Percentiles rank a stretch among this genome's conserved stretches.
phyloP scores from a whole-genome alignment of 2,113 vertebrate species.

The Mugil cephalus region DNA sequence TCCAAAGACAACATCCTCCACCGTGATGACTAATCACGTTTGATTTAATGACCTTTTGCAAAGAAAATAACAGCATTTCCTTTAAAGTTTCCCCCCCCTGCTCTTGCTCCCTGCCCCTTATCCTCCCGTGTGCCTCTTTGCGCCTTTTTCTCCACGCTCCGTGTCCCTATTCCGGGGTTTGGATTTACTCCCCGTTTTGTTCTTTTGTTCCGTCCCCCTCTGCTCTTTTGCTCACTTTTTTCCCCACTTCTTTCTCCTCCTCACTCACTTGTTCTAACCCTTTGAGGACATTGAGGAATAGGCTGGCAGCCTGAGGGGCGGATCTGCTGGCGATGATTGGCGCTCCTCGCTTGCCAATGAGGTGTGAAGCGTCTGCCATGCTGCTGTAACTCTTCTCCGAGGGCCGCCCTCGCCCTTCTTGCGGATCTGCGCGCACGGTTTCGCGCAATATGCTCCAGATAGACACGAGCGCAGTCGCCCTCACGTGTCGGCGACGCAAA shows the following conservation, averaged over 20 bases:
- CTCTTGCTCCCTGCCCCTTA: constrained; percentile 33
- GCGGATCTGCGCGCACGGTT: constrained; percentile 4
- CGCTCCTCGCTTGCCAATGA: constrained; percentile 74
- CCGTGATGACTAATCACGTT: constrained; percentile 63
- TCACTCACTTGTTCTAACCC: constrained; percentile 27
- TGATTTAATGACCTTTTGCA: constrained; percentile 61
- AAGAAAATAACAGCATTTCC: constrained; percentile 37
- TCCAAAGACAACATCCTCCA: constrained; percentile 48
- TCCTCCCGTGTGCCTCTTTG: constrained; percentile 26
- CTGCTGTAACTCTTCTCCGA: constrained; percentile 72
- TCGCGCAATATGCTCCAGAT: constrained; percentile 44
- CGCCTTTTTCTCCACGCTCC: constrained; percentile 30
- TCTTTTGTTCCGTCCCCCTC: constrained; percentile 39
- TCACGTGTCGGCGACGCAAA: constrained; percentile 37
- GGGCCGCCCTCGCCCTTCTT: constrained; percentile 50
- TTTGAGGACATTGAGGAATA: constrained; percentile 56
- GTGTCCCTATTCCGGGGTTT: constrained; percentile 36
- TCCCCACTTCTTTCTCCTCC: constrained; percentile 12
- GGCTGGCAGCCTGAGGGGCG: constrained; percentile 71
- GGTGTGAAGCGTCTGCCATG: constrained; percentile 73
- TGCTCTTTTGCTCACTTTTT: constrained; percentile 33
- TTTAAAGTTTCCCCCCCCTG: constrained; percentile 52
- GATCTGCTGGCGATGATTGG: constrained; percentile 71
- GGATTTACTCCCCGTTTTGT: constrained; percentile 42
- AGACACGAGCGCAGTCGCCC: constrained; percentile 31